Percentiles rank a stretch among this genome's conserved stretches.
phyloP scores from a whole-genome alignment of 2,888 invertebrate species.

The Lithophane ornitopus region DNA sequence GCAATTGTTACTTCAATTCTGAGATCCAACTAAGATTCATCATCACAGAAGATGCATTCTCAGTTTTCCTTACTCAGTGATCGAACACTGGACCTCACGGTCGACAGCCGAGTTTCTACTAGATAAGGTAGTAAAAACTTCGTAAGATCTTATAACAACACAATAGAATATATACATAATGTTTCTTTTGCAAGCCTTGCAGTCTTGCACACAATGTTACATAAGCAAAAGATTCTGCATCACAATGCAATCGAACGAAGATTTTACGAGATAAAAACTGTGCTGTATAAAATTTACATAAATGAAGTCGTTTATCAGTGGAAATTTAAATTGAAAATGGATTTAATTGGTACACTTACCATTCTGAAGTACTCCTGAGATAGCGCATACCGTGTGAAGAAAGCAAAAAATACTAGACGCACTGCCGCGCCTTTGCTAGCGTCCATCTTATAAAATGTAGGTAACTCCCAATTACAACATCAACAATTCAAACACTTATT shows the following conservation, averaged over 20 bases:
- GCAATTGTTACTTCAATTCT: neutral
- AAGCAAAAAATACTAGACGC: slow-evolving; percentile 80
- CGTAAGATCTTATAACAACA: slow-evolving; percentile 32
- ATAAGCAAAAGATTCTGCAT: slow-evolving; percentile 35
- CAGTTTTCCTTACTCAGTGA: too few species aligned
- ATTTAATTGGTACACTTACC: slow-evolving; percentile 78
- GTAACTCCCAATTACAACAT: slow-evolving; percentile 67
- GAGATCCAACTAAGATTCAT: neutral
- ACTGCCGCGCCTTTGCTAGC: slow-evolving; percentile 66
- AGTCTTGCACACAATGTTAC: slow-evolving; percentile 33
- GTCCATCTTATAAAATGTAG: slow-evolving; percentile 76
- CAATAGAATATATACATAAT: slow-evolving; percentile 38
- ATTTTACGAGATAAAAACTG: slow-evolving; percentile 34
- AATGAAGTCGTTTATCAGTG: slow-evolving; percentile 16
- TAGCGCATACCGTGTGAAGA: slow-evolving; percentile 83
- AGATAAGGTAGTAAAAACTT: neutral
- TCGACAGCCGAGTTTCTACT: neutral
- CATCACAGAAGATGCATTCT: too few species aligned
- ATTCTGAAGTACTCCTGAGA: slow-evolving; percentile 85
- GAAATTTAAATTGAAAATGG: slow-evolving; percentile 49
- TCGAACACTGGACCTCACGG: neutral
- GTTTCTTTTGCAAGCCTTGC: slow-evolving; percentile 27
- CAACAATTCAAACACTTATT: slow-evolving; percentile 53
- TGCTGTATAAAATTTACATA: slow-evolving; percentile 51
- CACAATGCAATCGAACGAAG: slow-evolving; percentile 51